Percentiles rank a stretch among this genome's conserved stretches.
Evolutionary conservation across 2,888 invertebrate species (phyloP).

Genomic region (Steinernema hermaphroditum): DNA sequence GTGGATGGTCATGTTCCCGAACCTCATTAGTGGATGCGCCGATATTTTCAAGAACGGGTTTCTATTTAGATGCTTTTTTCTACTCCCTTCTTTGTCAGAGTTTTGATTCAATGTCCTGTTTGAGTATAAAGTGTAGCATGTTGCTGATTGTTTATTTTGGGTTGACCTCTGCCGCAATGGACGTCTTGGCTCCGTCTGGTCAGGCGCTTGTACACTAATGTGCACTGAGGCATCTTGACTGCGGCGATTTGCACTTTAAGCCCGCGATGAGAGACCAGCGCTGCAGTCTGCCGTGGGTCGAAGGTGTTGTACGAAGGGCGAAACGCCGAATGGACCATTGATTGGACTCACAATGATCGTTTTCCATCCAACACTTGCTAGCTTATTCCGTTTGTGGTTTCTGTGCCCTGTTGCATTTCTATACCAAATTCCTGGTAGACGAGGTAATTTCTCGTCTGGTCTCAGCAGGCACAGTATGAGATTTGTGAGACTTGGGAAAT

Average conservation of each 20-base stretch:
- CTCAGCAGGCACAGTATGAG: too few relatives aligned
- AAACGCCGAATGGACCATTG: background rate
- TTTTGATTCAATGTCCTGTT: too few relatives aligned
- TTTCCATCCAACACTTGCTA: background rate
- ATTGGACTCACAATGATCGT: background rate
- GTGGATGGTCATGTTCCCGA: constrained; percentile 95
- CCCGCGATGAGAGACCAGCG: constrained; percentile 1
- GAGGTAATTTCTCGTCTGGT: too few relatives aligned
- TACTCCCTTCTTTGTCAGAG: constrained; percentile 1
- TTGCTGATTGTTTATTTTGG: constrained; percentile 16
- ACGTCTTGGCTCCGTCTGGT: background rate
- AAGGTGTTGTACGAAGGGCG: background rate
- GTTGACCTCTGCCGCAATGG: background rate
- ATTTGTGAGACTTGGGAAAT: too few relatives aligned
- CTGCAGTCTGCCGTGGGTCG: background rate
- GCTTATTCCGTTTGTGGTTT: too few relatives aligned
- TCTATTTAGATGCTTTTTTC: constrained; percentile 23
- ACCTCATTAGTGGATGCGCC: constrained; percentile 75
- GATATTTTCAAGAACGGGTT: background rate
- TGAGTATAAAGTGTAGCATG: too few relatives aligned
- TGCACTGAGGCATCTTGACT: constrained; percentile 20
- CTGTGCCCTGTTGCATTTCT: too few relatives aligned
- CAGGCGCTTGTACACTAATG: background rate
- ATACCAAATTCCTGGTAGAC: too few relatives aligned
- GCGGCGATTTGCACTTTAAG: constrained; percentile 15